Evolutionary conservation across 2,797 vertebrate genomes (phyloP), one percentile per base, ranked within the genome.

Genomic region (Knipowitschia caucasica): DNA sequence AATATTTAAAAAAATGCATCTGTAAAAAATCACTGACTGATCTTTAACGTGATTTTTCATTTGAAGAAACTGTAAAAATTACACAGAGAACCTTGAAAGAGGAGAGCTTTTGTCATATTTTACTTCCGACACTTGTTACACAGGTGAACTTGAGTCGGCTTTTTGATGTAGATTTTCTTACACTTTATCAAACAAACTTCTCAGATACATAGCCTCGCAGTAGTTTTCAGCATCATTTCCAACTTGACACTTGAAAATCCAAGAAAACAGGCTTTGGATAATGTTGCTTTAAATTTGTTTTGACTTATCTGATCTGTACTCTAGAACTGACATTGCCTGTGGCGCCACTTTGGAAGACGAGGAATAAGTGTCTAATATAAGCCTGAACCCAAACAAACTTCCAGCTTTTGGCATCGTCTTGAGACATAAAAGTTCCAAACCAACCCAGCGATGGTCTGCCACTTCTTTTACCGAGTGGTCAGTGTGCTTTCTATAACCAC

Each of bases 361-460:
- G 67, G 65, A 60, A 71, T 80, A 75, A 60, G 60, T 10, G 21
- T 39, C 36, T 39, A 20, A 39, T 39, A 62, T 78, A 71, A 43
- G 51, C 12, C 8, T 65, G 50, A 51, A 12, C 63, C 50, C 59
- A 59, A 69, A 63, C 46, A 52, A 69, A 64, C 74, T 83, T 53
- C 64, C 11, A 78, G 71, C 66, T 63, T 78, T 53, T 71, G 69
- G 69, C 63, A 69, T 75, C 65, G 56, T 72, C 40, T 59, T 62
- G 50, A 8, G 49, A 14, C 45, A 33, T 36, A 56, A 27, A 50
- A 77, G 63, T 55, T 56, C 20, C 57, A 62, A 73, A 55, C 30
- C 53, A 59, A 55, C n/a, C n/a, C 44, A 1, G 45, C 47, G 35
- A 53, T 23, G 59, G 52, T 42, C 62, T 72, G 64, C 64, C 25